These are phyloP conservation scores for Tridacna crocea DNA, from an alignment of 2,888 invertebrate species.

Conservation along the genomic window DNA sequence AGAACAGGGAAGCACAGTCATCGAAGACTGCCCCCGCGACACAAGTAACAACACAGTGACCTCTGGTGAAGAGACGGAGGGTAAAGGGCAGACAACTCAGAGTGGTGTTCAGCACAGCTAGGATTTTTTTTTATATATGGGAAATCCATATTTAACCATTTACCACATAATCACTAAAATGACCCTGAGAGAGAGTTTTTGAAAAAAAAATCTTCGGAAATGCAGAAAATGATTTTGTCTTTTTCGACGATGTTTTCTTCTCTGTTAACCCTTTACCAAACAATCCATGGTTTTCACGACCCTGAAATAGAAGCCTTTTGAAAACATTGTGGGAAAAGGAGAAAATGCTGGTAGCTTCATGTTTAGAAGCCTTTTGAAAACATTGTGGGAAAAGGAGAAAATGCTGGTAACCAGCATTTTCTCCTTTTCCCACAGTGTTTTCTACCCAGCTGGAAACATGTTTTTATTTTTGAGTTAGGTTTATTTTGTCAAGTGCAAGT, in stretches of 20 bases:
- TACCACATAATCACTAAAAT: neutral
- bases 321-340: neutral
- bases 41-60: conserved; percentile 33
- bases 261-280: too few relatives aligned
- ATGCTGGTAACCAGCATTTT: neutral
- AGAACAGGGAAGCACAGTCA: conserved; percentile 50
- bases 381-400: neutral
- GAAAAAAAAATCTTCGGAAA: too few relatives aligned
- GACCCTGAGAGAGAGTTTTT: neutral
- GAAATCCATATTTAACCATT: neutral
- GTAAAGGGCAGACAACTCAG: conserved; percentile 20
- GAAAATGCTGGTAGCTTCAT: neutral
- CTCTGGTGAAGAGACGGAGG: neutral
- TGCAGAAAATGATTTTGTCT: too few relatives aligned
- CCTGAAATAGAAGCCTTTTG: neutral
- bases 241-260: too few relatives aligned
- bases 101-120: neutral
- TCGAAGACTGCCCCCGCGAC: conserved; percentile 57
- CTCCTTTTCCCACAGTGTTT: neutral
- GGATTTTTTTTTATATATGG: too few relatives aligned
- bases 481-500: too few relatives aligned
- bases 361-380: neutral
- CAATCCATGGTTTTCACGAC: too few relatives aligned
- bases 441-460: too few relatives aligned
- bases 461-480: too few relatives aligned